Base-by-base conservation (phyloP, 2,113 vertebrate species). In the Turnix velox region DNA sequence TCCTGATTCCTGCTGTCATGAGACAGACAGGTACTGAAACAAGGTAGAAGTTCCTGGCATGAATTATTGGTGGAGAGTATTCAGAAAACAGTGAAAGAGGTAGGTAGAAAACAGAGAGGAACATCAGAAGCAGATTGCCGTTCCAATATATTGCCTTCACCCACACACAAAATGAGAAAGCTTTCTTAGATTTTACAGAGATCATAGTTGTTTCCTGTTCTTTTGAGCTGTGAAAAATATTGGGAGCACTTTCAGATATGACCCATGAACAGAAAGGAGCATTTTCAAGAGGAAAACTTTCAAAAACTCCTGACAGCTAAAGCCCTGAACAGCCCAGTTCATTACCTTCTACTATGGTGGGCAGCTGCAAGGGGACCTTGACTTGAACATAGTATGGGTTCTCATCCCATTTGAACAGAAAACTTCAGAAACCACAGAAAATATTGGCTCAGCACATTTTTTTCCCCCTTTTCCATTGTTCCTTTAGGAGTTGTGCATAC, bases 171-270 rank as follows among this genome's bases (percentile, higher is more conserved):
- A 66, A 69, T 13, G 6, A 90, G 57, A 88, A 94, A 48, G 5
- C 7, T 22, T 16, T 78, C 15, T 48, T 90, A 52, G 17, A 9
- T 81, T 77, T 43, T 33, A 52, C 27, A 68, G 37, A 61, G 9
- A 42, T 62, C 58, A 48, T 40, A 30, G 14, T 16, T 68, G 11
- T 5, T 75, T 55, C 71, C 40, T 86, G 18, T 68, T 83, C 73
- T 48, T 83, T 54, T 66, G 57, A 71, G 37, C 18, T 69, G 39
- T 62, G 20, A 30, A 54, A 19, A 31, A n/a, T 59, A 9, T 42
- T 5, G 0, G 12, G 45, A 68, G 1, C 9, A 14, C 42, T 48
- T 12, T 72, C 35, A n/a, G 9, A 40, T 7, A 40, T 12, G 37
- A 79, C 12, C 6, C 25, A 5, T 18, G 15, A 23, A 35, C 18